Evolutionary conservation across 2,888 invertebrate species (phyloP).

Genomic region (Chymomyza fuscimana): DNA sequence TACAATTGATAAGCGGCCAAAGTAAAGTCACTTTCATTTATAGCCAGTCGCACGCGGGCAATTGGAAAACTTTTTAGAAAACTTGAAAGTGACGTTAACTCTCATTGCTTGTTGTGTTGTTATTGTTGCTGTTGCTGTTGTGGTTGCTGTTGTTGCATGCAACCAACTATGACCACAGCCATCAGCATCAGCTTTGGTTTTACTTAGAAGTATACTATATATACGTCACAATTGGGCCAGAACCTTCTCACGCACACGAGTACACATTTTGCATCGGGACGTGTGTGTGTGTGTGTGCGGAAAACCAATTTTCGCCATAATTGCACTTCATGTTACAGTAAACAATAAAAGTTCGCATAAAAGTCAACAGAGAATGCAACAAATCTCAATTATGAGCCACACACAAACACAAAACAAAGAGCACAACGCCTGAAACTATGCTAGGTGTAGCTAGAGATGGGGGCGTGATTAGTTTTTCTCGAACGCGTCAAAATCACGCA

Average conservation of each 20-base stretch:
- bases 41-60: constrained; percentile 41
- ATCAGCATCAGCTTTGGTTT: neutral
- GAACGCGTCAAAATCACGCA: too few relatives aligned
- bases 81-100: constrained; percentile 2
- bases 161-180: neutral
- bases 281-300: neutral
- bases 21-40: constrained; percentile 66
- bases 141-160: neutral
- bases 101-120: neutral
- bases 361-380: constrained; percentile 62
- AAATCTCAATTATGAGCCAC: constrained; percentile 69
- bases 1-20: constrained; percentile 69
- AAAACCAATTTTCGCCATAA: constrained; percentile 69
- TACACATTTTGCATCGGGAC: neutral
- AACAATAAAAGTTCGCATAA: constrained; percentile 67
- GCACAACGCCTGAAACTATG: constrained; percentile 8
- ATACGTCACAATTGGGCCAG: neutral
- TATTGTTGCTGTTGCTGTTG: neutral
- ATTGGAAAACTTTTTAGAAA: constrained; percentile 57
- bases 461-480: too few relatives aligned
- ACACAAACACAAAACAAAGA: neutral
- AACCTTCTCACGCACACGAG: neutral
- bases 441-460: neutral
- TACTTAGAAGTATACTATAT: neutral
- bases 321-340: constrained; percentile 67